Conservation (phyloP, 2,888 invertebrate species). For the Clepsis dumicolana region DNA sequence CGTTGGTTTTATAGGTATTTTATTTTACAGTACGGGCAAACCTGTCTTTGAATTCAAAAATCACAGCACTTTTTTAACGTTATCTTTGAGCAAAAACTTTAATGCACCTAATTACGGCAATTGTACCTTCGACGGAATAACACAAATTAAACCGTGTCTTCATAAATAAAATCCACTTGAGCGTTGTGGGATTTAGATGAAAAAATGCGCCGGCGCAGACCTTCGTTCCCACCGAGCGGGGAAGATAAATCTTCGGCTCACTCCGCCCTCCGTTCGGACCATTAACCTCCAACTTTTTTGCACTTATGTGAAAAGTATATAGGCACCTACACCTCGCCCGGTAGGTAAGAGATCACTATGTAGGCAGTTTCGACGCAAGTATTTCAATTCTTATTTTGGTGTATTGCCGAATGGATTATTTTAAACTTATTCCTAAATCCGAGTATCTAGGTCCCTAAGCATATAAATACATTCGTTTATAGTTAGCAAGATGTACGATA, state of each 20-base stretch:
- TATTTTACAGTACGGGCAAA: not conserved
- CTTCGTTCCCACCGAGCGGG: constrained; percentile 76
- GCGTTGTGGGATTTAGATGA: constrained; percentile 51
- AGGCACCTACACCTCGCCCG: constrained; percentile 43
- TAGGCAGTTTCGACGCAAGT: not conserved
- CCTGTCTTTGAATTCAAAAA: not conserved
- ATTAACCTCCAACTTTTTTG: constrained; percentile 63
- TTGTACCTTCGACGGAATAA: constrained; percentile 56
- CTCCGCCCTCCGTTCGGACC: constrained; percentile 70
- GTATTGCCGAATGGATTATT: no score
- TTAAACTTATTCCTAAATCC: no score
- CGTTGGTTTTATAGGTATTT: no score
- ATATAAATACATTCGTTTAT: no score
- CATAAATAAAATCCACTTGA: constrained; percentile 77
- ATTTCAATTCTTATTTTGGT: no score
- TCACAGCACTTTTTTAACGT: not conserved
- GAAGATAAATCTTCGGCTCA: constrained; percentile 78
- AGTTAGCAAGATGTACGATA: no score
- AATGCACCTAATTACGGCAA: constrained; percentile 34
- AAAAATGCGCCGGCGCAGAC: constrained; percentile 56
- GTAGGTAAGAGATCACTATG: constrained; percentile 21
- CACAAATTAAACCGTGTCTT: constrained; percentile 68
- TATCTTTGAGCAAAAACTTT: not conserved
- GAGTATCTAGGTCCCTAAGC: no score
- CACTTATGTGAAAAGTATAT: constrained; percentile 47